Evolutionary conservation across 2,797 vertebrate genomes (phyloP).

Genomic region (Knipowitschia caucasica): DNA sequence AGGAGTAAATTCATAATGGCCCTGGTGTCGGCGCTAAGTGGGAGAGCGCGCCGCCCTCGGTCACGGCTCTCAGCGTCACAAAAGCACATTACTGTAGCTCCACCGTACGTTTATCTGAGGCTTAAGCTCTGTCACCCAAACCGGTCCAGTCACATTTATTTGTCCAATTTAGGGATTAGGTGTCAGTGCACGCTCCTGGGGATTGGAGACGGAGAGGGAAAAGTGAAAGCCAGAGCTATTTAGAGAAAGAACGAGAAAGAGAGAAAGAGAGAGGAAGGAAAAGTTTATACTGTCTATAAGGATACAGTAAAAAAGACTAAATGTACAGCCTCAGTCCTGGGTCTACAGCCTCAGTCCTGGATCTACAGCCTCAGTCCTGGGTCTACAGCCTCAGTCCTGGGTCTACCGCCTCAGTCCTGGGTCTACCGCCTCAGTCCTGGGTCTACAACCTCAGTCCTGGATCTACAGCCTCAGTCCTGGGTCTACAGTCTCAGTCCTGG

Average conservation of each 20-base stretch:
- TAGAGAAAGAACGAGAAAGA: constrained; percentile 8
- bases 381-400: no score
- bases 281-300: not conserved
- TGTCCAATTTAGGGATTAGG: constrained; percentile 38
- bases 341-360: no score
- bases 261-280: constrained; percentile 2
- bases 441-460: no score
- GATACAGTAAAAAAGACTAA: not conserved
- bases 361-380: no score
- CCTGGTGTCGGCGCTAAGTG: constrained; percentile 18
- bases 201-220: constrained; percentile 16
- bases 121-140: constrained; percentile 55
- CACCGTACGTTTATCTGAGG: constrained; percentile 55
- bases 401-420: no score
- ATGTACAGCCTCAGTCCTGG: no score
- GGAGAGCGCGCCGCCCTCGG: constrained; percentile 36
- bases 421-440: no score
- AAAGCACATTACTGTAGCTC: constrained; percentile 65
- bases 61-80: constrained; percentile 62
- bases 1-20: no score
- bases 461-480: no score
- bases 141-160: constrained; percentile 50
- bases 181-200: constrained; percentile 4
- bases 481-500: no score
- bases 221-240: constrained; percentile 14